Percentiles rank a stretch among this genome's conserved stretches.
These are phyloP conservation scores for Acrobasis repandana DNA, from an alignment of 2,888 invertebrate genomes.

Conservation along the genomic window DNA sequence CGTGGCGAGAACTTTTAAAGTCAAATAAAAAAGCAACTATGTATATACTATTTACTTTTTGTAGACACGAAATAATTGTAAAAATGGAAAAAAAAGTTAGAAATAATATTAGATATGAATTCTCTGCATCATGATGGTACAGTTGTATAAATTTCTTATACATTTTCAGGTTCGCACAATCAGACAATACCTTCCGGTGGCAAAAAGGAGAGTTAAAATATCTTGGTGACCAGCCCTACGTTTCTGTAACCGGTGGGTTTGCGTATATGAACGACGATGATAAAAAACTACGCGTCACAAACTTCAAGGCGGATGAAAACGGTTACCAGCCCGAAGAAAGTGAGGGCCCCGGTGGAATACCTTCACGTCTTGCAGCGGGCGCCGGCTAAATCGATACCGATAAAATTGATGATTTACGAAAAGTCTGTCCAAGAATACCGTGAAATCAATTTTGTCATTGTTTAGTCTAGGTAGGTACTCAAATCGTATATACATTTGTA, in stretches of 20 bases:
- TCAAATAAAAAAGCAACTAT: too few species aligned
- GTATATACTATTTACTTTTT: too few species aligned
- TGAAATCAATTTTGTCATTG: too few species aligned
- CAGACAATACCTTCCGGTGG: constrained; percentile 13
- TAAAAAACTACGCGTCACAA: background rate
- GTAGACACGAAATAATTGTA: too few species aligned
- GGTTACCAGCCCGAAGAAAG: constrained; percentile 11
- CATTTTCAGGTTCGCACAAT: constrained; percentile 3
- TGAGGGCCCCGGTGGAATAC: constrained; percentile 11
- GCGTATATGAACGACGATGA: constrained; percentile 11
- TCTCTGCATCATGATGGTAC: background rate
- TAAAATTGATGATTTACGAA: too few species aligned
- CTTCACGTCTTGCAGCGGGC: background rate
- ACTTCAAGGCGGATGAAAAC: constrained; percentile 14
- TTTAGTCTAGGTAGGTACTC: too few species aligned
- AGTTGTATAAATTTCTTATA: background rate
- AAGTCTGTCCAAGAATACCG: too few species aligned
- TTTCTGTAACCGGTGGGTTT: constrained; percentile 6
- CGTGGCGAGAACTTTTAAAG: too few species aligned
- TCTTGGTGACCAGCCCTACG: constrained; percentile 4
- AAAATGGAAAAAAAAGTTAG: background rate
- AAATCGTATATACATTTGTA: too few species aligned
- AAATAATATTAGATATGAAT: background rate
- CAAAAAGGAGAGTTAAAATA: constrained; percentile 10
- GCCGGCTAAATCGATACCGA: too few species aligned